phyloP scores from a whole-genome alignment of 2,797 vertebrate species.

The Ceryle rudis region DNA sequence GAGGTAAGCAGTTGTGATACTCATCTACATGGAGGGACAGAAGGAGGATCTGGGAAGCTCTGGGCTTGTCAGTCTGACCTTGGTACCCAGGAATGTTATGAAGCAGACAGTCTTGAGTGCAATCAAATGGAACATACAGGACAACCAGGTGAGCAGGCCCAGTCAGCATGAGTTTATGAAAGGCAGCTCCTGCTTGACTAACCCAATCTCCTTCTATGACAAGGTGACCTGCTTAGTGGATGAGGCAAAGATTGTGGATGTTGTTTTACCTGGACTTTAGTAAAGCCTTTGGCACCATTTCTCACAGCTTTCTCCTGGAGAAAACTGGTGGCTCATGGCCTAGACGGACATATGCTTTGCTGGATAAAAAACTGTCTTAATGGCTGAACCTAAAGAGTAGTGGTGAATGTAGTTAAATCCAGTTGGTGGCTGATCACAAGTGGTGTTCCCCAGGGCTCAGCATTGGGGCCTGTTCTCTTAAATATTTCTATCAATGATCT shows the following conservation, averaged over 20 bases:
- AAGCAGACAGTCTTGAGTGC: background rate
- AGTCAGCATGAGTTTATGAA: background rate
- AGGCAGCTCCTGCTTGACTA: background rate
- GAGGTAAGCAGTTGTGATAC: background rate
- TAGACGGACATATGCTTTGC: background rate
- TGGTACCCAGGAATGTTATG: background rate
- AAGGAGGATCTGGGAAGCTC: background rate
- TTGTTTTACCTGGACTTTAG: background rate
- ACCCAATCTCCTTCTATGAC: background rate
- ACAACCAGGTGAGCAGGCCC: background rate
- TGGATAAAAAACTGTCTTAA: background rate
- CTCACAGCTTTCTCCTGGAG: background rate
- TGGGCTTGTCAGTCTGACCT: background rate
- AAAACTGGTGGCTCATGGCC: background rate
- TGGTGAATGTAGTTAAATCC: no score
- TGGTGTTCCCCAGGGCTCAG: background rate
- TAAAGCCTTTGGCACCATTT: background rate
- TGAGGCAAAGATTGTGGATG: background rate
- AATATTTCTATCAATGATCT: background rate
- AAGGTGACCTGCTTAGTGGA: background rate
- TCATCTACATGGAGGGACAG: background rate
- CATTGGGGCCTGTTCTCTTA: background rate
- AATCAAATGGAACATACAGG: rapidly evolving
- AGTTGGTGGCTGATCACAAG: background rate
- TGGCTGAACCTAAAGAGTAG: background rate